Percentiles rank a stretch among this genome's conserved stretches.
These are phyloP conservation scores for Scaptomyza caliginosa DNA, from an alignment of 2,888 invertebrate genomes.

Conservation along the genomic window DNA sequence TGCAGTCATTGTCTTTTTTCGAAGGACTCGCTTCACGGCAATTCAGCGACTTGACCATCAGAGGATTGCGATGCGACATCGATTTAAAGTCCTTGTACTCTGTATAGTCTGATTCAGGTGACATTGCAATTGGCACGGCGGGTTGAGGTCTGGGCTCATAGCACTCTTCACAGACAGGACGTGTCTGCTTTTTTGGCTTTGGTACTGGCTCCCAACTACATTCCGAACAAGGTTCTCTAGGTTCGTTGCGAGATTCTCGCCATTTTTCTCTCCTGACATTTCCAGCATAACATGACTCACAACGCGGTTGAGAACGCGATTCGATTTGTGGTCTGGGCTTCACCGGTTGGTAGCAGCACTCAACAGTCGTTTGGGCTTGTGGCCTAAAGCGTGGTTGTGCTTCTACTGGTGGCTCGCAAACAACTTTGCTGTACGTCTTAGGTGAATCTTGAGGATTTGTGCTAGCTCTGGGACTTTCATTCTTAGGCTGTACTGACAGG, in stretches of 20 bases:
- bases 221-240: neutral
- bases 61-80: neutral
- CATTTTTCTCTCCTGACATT: neutral
- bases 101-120: constrained; percentile 20
- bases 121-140: neutral
- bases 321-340: neutral
- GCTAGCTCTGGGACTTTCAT: neutral
- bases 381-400: too few relatives aligned
- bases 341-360: neutral
- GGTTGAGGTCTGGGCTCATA: neutral
- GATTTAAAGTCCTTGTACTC: constrained; percentile 15
- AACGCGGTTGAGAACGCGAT: neutral
- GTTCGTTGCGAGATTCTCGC: too few relatives aligned
- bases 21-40: neutral
- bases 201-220: neutral
- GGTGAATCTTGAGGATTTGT: neutral
- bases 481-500: neutral
- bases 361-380: neutral
- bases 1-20: neutral
- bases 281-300: too few relatives aligned
- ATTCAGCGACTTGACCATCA: constrained; percentile 9
- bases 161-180: neutral
- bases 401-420: neutral
- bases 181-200: neutral
- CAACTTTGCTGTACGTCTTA: too few relatives aligned